phyloP scores from a whole-genome alignment of 1,140 invertebrate species.

The Bombus balteatus region DNA sequence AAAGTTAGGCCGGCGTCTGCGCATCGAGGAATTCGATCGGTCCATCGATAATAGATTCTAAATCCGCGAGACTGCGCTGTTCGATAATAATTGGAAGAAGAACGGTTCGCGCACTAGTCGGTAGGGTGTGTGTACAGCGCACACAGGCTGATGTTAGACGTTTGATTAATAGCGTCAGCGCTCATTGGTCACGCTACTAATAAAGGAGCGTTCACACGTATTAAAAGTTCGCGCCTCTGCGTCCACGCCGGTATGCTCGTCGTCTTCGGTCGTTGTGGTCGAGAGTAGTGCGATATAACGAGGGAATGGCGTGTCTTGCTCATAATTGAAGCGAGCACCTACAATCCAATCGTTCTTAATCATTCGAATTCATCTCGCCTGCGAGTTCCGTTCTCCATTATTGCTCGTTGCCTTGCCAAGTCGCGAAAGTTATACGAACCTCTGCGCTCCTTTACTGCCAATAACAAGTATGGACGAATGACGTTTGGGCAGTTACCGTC shows the following conservation, averaged over 20 bases:
- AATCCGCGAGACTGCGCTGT: not conserved
- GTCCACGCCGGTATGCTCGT: constrained; percentile 57
- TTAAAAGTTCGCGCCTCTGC: constrained; percentile 76
- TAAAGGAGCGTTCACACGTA: constrained; percentile 81
- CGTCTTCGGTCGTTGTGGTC: constrained; percentile 41
- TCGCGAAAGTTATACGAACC: constrained; percentile 52
- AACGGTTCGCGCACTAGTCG: constrained; percentile 14
- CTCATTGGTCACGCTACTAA: constrained; percentile 82
- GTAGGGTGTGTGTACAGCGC: constrained; percentile 19
- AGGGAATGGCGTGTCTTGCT: constrained; percentile 80
- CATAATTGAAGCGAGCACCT: constrained; percentile 79
- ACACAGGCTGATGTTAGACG: constrained; percentile 69
- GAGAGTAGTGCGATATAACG: constrained; percentile 76
- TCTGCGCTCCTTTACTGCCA: constrained; percentile 23
- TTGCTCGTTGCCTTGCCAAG: constrained; percentile 36
- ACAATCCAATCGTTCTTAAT: constrained; percentile 81
- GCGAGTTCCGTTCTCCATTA: constrained; percentile 64
- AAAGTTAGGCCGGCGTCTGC: not conserved
- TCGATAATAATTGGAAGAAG: constrained; percentile 26
- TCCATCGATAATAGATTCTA: not conserved
- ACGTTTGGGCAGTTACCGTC: not conserved
- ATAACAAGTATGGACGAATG: constrained; percentile 10
- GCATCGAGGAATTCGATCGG: not conserved
- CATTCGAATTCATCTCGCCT: constrained; percentile 79
- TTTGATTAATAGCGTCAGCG: constrained; percentile 81